phyloP scores from a whole-genome alignment of 2,888 invertebrate genomes.

The Hipparchia semele region DNA sequence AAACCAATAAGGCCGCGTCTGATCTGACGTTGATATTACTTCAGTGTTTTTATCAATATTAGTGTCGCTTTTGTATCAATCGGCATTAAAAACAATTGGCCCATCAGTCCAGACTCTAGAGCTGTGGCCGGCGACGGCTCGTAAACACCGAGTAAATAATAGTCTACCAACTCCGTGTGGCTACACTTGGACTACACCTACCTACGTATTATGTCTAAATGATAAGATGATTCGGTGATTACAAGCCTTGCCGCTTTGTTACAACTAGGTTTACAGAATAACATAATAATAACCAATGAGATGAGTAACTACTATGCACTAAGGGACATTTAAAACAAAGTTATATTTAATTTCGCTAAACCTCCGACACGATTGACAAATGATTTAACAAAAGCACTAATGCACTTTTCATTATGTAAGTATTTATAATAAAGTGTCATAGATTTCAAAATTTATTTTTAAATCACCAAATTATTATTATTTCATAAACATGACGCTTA shows the following conservation, averaged over 20 bases:
- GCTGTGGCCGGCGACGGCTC: not conserved
- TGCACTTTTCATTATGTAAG: too few relatives aligned
- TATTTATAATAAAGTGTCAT: too few relatives aligned
- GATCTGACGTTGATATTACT: too few relatives aligned
- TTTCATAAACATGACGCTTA: not conserved
- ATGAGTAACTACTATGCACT: not conserved
- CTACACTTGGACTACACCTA: not conserved
- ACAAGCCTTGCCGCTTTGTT: not conserved
- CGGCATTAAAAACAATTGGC: too few relatives aligned
- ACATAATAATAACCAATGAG: not conserved
- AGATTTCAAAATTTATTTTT: too few relatives aligned
- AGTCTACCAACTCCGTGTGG: not conserved
- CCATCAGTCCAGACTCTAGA: too few relatives aligned
- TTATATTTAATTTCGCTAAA: not conserved
- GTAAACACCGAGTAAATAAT: constrained; percentile 1
- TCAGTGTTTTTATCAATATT: too few relatives aligned
- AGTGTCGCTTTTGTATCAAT: too few relatives aligned
- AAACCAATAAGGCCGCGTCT: too few relatives aligned
- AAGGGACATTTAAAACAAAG: not conserved
- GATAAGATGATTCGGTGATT: constrained; percentile 2
- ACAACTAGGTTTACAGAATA: not conserved
- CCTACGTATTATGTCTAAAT: not conserved
- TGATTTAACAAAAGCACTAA: too few relatives aligned
- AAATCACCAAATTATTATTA: too few relatives aligned
- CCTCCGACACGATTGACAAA: too few relatives aligned